Conservation (phyloP, 2,797 vertebrate species). For the Ibycter americanus region DNA sequence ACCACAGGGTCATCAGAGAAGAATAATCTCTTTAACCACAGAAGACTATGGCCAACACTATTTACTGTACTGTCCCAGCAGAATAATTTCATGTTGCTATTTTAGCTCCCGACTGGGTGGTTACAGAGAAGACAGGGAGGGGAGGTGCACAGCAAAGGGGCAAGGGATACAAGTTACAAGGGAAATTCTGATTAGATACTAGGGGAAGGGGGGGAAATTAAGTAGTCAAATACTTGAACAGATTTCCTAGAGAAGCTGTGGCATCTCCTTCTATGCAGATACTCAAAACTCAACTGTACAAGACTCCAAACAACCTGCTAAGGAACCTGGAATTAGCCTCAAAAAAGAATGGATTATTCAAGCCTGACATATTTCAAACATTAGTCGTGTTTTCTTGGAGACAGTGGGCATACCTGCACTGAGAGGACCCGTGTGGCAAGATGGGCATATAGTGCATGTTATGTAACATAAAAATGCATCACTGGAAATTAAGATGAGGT, state of each 20-base stretch:
- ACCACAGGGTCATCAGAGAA: background rate
- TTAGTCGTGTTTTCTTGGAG: background rate
- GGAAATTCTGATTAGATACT: background rate
- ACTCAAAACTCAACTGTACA: background rate
- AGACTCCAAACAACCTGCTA: background rate
- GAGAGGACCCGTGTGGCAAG: background rate
- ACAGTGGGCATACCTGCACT: background rate
- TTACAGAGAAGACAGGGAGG: background rate
- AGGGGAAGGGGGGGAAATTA: accelerated
- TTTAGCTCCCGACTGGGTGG: background rate
- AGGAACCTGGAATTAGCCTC: background rate
- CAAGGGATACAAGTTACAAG: background rate
- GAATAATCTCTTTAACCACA: background rate
- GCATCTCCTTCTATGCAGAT: background rate
- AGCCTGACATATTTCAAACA: background rate
- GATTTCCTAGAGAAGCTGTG: background rate
- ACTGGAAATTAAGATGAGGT: background rate
- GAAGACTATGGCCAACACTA: background rate
- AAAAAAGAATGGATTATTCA: background rate
- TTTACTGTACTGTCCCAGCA: background rate
- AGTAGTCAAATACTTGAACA: background rate
- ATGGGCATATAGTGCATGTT: background rate
- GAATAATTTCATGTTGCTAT: background rate
- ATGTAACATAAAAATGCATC: accelerated
- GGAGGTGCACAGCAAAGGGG: background rate